Base-by-base conservation (phyloP, 2,113 vertebrate species). In the Vicugna pacos region DNA sequence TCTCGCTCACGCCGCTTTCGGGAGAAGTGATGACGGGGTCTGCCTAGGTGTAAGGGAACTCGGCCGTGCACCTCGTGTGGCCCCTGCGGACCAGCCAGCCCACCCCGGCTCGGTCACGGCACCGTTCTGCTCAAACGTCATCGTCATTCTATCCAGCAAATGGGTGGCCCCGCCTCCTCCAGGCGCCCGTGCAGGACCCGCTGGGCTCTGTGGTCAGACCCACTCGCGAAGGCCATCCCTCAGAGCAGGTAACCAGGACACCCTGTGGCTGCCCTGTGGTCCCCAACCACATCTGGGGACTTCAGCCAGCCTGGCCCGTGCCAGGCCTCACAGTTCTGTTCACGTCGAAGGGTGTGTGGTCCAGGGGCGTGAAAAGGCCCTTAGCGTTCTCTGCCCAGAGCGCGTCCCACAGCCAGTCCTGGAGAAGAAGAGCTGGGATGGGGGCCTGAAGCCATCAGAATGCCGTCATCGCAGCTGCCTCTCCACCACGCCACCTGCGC, bases 401-500 rank as follows among this genome's bases (percentile, higher is more conserved):
- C n/a, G 10, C 38, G 22, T 85, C 28, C 0, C 15, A 46, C 8
- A 24, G 30, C 32, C 4, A 35, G 30, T 24, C 28, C 5, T 20
- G 0, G 38, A 91, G 48, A 26, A 69, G 77, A 70, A 48, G 17
- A 4, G 9, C 32, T 73, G 19, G 24, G 30, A 28, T 4, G 14
- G 58, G 58, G 38, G n/a, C n/a, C 72, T 84, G 52, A 70, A 19
- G 14, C 20, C 28, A 46, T 77, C 35, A 35, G 38, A 79, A 16
- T 62, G 6, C n/a, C 5, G 4, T 60, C 42, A 13, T 46, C 24
- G 4, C 30, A 69, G n/a, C 50, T 46, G 2, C 32, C 22, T 26
- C 32, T 42, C 6, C 0, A 6, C 69, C 24, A 11, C 2, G 7
- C 30, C 48, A 28, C 2, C 32, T 1, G 30, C 4, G 10, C 11